Base-by-base conservation (phyloP, 92 coral and sea anemone species). In the Porites divaricata region DNA sequence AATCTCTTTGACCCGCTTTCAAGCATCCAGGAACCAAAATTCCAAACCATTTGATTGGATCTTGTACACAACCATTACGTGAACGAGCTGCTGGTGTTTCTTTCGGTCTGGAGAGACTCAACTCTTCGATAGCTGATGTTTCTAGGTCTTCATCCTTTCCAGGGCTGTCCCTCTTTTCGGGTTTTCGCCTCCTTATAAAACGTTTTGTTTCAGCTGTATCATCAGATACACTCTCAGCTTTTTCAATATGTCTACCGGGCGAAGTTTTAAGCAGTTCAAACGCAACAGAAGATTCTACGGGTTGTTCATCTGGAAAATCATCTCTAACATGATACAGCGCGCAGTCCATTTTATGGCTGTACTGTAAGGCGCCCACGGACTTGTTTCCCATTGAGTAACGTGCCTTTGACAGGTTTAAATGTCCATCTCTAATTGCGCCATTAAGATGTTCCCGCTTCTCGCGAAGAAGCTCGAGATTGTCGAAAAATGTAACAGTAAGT, bases 311-410 rank as follows among this genome's bases (percentile, higher is more conserved):
- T 13, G 71, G 76, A 15, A 75, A 83, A n/a, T 19, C 59, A 28
- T 71, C 48, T 12, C 52, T 63, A n/a, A 92, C 83, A 26, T 66
- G 80, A 49, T 78, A 85, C 81, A 89, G 72, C 51, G 98, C 94
- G 21, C 84, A 84, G 20, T 83, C 86, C 99, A 95, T 96, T 78
- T 88, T 93, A 51, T 88, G 82, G 49, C 95, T 88, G 75, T 90
- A 96, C 62, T 96, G 99, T 52, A 95, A 68, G 50, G 95, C 84
- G 9, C 96, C 93, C 63, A 96, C 99, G 2, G 96, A 71, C 63
- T 96, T 96, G 64, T 95, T 96, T 63, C 99, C 99, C 99, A 96
- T 96, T 22, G 99, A 92, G 86, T 96, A 96, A 10, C 99, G 91
- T 16, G 99, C 98, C 75, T 95, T 96, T 8, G 99, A 96, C 83